Evolutionary conservation across 2,888 invertebrate genomes (phyloP), one percentile per base, ranked within the genome.

Genomic region (Lasioglossum leucozonium): DNA sequence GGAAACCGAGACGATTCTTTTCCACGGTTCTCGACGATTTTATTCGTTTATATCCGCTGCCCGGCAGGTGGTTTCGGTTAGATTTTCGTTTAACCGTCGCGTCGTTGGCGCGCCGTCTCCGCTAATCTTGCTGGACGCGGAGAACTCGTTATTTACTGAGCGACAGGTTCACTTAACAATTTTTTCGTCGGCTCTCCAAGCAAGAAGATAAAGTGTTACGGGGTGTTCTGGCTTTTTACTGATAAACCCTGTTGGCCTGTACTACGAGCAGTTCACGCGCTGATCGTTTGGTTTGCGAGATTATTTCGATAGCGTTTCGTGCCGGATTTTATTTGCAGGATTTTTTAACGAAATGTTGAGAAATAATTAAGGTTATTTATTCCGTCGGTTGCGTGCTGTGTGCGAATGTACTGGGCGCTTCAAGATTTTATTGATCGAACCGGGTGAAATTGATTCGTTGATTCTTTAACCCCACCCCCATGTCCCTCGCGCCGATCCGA

Each of bases 11-110:
- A 30, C 65, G 18, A 34, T 37, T 22, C 16, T 65, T 65, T 34
- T 65, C 10, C 22, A 18, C 30, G 22, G 51, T 51, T 22, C 22
- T 22, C 22, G 8, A 10, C 1, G 51, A 51, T 51, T 51, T 51
- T 8, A 22, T 51, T 10, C 65, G 34, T 6, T 67, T 37, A 37
- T 34, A 37, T 67, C 22, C 37, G 2, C 11, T 22, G 58, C 5
- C 58, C 58, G 58, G 26, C 58, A 62, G 58, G 58, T 62, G 58
- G 34, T 67, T 67, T 67, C 34, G 67, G n/a, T 67, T 67, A 37
- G 67, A 67, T 67, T 67, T 67, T 67, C 34, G 51, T 51, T 51
- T 10, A 65, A 30, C 34, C 30, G 8, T 8, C 18, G 22, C 34
- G 34, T 34, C 34, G n/a, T n/a, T n/a, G n/a, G n/a, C n/a, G 34